Evolutionary conservation across 2,113 vertebrate genomes (phyloP).

Genomic region (Prunella himalayana): DNA sequence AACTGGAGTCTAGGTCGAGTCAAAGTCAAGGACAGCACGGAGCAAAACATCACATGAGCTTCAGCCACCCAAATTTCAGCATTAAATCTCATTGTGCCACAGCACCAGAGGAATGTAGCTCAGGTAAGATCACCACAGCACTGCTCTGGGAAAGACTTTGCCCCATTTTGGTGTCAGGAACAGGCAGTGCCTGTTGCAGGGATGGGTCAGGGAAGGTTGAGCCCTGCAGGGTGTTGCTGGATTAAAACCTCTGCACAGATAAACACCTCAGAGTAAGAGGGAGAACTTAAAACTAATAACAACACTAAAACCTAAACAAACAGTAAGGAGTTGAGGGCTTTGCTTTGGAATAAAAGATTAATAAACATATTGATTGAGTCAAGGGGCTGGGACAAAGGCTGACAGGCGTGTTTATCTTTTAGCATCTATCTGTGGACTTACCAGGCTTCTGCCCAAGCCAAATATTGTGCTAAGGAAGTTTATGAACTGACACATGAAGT

Average conservation of each 20-base stretch:
- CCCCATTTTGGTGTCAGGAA: not conserved
- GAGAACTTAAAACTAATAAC: not conserved
- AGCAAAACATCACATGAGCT: not conserved
- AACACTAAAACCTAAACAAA: constrained; percentile 11
- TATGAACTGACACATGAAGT: not conserved
- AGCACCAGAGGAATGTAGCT: not conserved
- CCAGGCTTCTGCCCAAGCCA: not conserved
- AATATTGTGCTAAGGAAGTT: constrained; percentile 28
- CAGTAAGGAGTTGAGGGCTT: not conserved
- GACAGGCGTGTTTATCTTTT: not conserved
- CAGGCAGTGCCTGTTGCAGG: not conserved
- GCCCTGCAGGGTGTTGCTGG: not conserved
- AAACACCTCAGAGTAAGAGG: not conserved
- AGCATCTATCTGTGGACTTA: constrained; percentile 18
- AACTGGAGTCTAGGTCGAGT: not conserved
- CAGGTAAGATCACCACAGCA: not conserved
- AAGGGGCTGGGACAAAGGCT: constrained; percentile 48
- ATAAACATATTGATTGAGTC: not conserved
- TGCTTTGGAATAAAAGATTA: constrained; percentile 34
- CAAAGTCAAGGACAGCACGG: not conserved
- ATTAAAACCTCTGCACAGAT: not conserved
- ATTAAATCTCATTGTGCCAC: not conserved
- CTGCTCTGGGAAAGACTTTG: not conserved
- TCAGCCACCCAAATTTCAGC: not conserved
- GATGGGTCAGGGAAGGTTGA: not conserved